A percentile compares a stretch with the other conserved stretches of the same genome.
Evolutionary conservation across 1,140 invertebrate genomes (phyloP).

Genomic region (Drosophila rhopaloa): DNA sequence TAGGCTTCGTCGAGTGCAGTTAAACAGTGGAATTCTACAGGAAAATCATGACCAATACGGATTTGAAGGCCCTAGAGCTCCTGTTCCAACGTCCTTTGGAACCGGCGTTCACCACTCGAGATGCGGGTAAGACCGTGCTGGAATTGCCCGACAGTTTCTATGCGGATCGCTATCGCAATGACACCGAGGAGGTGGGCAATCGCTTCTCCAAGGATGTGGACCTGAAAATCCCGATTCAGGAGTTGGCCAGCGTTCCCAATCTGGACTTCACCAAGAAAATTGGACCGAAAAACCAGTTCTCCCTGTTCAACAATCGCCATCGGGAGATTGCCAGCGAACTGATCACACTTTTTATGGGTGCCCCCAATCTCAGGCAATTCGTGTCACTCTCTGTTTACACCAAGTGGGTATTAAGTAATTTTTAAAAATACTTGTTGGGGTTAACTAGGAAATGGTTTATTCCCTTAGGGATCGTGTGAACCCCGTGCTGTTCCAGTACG

Average conservation of each 20-base stretch:
- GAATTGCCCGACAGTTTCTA: conserved; percentile 86
- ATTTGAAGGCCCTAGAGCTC: conserved; percentile 84
- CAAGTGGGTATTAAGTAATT: conserved; percentile 51
- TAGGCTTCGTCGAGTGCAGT: neutral
- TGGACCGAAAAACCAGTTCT: conserved; percentile 85
- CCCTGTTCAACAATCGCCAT: conserved; percentile 86
- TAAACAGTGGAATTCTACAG: neutral
- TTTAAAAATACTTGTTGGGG: too few relatives aligned
- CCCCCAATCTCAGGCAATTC: conserved; percentile 64
- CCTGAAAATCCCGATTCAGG: conserved; percentile 84
- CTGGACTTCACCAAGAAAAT: conserved; percentile 61
- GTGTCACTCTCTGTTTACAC: conserved; percentile 69
- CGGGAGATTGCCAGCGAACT: conserved; percentile 86
- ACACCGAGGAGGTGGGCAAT: conserved; percentile 84
- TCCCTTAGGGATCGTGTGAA: conserved; percentile 84
- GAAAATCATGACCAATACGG: conserved; percentile 55
- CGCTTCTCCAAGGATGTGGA: conserved; percentile 85
- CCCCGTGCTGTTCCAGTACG: conserved; percentile 84
- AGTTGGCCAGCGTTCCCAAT: conserved; percentile 82
- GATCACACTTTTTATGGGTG: conserved; percentile 85
- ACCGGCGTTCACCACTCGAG: conserved; percentile 88
- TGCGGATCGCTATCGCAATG: conserved; percentile 71
- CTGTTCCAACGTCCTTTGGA: conserved; percentile 88
- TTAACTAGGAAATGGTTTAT: neutral
- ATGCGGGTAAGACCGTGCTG: conserved; percentile 86